Conservation (phyloP, 2,113 vertebrate genomes). For the Aegotheles bennettii region DNA sequence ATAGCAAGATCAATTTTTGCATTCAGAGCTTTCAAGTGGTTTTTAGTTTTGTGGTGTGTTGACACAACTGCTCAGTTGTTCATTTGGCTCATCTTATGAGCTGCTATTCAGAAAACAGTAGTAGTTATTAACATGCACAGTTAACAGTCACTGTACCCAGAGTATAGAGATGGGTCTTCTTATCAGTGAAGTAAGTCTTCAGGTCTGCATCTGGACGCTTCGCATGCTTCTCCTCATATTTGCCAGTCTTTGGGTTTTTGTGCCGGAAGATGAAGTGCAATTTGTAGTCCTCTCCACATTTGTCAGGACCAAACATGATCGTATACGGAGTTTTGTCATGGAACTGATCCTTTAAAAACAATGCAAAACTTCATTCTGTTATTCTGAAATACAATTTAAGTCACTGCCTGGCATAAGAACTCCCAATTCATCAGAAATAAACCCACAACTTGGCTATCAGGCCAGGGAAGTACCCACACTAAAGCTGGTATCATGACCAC, state of each 20-base stretch:
- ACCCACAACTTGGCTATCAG: background rate
- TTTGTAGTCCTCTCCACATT: slow-evolving; percentile 98
- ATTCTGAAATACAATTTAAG: background rate
- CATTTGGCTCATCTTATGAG: background rate
- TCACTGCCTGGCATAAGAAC: background rate
- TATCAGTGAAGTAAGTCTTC: slow-evolving; percentile 92
- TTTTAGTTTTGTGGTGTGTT: background rate
- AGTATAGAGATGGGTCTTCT: slow-evolving; percentile 96
- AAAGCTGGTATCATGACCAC: background rate
- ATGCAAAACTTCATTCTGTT: background rate
- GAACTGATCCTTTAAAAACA: slow-evolving; percentile 84
- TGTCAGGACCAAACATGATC: slow-evolving; percentile 99
- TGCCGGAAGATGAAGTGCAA: slow-evolving; percentile 98
- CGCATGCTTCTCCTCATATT: slow-evolving; percentile 93
- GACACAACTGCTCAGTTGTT: background rate
- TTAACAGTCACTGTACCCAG: slow-evolving; percentile 71
- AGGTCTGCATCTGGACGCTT: slow-evolving; percentile 93
- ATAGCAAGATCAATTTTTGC: background rate
- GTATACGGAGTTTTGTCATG: slow-evolving; percentile 95
- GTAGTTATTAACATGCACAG: background rate
- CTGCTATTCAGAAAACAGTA: background rate
- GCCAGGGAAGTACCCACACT: background rate
- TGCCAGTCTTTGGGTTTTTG: slow-evolving; percentile 92
- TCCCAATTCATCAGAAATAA: background rate
- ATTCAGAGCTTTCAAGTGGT: background rate